These are phyloP conservation scores for Drosophila yakuba DNA, from an alignment of 1,140 invertebrate genomes.

Conservation along the genomic window DNA sequence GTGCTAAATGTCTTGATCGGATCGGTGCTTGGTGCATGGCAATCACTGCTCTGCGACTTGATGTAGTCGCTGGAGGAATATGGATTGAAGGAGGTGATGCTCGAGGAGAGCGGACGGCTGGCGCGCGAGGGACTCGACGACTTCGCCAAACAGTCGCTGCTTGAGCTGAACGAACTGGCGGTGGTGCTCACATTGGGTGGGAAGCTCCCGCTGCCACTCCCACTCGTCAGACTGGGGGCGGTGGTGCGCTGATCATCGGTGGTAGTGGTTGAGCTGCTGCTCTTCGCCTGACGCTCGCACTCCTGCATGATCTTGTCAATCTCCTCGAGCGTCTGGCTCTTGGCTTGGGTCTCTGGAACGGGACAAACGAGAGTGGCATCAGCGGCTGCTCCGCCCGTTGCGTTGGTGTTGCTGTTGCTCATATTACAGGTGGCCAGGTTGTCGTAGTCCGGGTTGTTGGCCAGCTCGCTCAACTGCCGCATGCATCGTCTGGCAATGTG, in stretches of 20 bases:
- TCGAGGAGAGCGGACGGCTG: conserved; percentile 74
- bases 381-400: conserved; percentile 14
- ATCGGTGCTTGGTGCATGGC: conserved; percentile 83
- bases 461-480: conserved; percentile 77
- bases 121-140: conserved; percentile 75
- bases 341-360: conserved; percentile 66
- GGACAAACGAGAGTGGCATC: conserved; percentile 79
- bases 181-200: conserved; percentile 69
- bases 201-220: conserved; percentile 39
- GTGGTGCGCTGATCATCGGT: conserved; percentile 71
- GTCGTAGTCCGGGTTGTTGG: conserved; percentile 71
- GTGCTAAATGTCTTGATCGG: conserved; percentile 84
- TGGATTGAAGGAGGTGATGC: conserved; percentile 84
- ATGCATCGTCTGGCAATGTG: conserved; percentile 81
- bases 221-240: conserved; percentile 67
- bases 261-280: conserved; percentile 29
- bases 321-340: conserved; percentile 68
- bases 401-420: conserved; percentile 34
- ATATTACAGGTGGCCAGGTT: conserved; percentile 76
- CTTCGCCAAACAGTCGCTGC: conserved; percentile 82
- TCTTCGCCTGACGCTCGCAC: conserved; percentile 75
- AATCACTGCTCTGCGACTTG: conserved; percentile 83
- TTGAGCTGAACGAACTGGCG: conserved; percentile 77
- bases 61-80: conserved; percentile 84
- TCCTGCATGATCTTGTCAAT: conserved; percentile 84